phyloP scores from a whole-genome alignment of 2,888 invertebrate species.

The Steinernema hermaphroditum region DNA sequence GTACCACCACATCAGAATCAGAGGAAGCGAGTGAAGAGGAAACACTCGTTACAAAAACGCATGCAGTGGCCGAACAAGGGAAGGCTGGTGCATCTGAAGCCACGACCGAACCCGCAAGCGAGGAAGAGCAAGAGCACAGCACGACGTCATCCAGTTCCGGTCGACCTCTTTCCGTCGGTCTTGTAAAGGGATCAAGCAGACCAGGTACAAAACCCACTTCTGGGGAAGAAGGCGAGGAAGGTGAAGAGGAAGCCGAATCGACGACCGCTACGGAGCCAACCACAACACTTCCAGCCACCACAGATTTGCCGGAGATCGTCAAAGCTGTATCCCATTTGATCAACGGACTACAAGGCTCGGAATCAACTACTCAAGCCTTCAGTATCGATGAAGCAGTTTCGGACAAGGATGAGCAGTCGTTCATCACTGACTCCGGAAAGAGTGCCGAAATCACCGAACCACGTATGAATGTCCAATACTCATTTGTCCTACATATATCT shows the following conservation, averaged over 20 bases:
- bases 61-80: background rate
- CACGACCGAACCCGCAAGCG: background rate
- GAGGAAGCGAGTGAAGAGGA: constrained; percentile 30
- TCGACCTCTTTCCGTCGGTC: constrained; percentile 5
- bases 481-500: background rate
- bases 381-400: constrained; percentile 29
- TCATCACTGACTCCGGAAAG: constrained; percentile 4
- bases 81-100: background rate
- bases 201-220: background rate
- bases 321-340: constrained; percentile 14
- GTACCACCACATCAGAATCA: background rate
- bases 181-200: constrained; percentile 5
- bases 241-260: background rate
- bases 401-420: background rate
- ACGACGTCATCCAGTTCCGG: background rate
- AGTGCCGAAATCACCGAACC: background rate
- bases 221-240: background rate
- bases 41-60: constrained; percentile 6
- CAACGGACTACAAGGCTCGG: background rate
- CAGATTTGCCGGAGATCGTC: constrained; percentile 6
- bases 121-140: constrained; percentile 26
- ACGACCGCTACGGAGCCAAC: background rate
- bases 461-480: background rate
- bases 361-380: background rate
- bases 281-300: background rate